Evolutionary conservation across 2,797 vertebrate genomes (phyloP).

Genomic region (Microctenopoma stevenorrisi): DNA sequence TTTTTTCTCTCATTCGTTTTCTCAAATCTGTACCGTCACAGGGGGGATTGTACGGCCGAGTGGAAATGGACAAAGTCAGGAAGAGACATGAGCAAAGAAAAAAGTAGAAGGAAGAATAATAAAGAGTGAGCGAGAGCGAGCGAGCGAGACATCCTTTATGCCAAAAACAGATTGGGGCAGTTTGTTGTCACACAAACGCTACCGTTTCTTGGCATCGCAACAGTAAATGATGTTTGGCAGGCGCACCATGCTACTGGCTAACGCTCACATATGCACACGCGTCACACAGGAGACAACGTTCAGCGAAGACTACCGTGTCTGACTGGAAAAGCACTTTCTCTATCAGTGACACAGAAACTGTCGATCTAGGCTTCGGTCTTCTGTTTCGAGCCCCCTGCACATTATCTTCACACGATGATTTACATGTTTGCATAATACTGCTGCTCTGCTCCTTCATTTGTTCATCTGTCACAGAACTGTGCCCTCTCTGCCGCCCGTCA

Average conservation of each 20-base stretch:
- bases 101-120: background rate
- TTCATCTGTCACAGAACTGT: conserved; percentile 10
- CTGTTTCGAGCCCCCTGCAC: background rate
- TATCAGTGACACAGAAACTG: background rate
- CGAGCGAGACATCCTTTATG: conserved; percentile 18
- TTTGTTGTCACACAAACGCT: conserved; percentile 76
- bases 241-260: conserved; percentile 56
- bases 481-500: background rate
- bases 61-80: background rate
- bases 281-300: conserved; percentile 18
- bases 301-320: background rate
- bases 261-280: conserved; percentile 44
- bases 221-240: conserved; percentile 76
- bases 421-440: conserved; percentile 63
- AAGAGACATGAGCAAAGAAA: background rate
- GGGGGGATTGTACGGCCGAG: conserved; percentile 24
- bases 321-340: conserved; percentile 3
- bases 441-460: conserved; percentile 12
- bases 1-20: conserved; percentile 15
- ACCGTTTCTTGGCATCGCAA: conserved; percentile 67
- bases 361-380: background rate
- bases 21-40: conserved; percentile 42
- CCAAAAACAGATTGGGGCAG: conserved; percentile 68
- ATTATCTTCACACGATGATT: conserved; percentile 72
- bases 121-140: background rate